phyloP scores from a whole-genome alignment of 2,797 vertebrate species.

The Acanthurus tractus region DNA sequence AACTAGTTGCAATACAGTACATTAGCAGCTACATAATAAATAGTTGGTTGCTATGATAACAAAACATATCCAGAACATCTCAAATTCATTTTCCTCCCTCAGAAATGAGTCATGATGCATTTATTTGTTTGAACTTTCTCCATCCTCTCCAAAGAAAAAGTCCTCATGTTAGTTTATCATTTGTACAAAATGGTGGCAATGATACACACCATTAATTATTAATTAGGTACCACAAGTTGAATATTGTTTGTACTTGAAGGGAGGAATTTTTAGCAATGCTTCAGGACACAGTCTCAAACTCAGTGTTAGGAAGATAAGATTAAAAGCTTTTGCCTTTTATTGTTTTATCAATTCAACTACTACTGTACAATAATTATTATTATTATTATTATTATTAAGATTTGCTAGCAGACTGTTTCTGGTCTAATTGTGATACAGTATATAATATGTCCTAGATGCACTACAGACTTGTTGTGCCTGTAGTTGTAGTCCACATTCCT shows the following conservation, averaged over 20 bases:
- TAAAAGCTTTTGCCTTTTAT: not conserved
- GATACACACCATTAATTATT: conserved; percentile 11
- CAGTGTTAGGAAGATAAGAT: not conserved
- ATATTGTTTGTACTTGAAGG: not conserved
- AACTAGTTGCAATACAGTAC: not conserved
- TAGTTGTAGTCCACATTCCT: conserved; percentile 15
- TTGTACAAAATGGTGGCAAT: conserved; percentile 25
- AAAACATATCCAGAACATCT: conserved; percentile 41
- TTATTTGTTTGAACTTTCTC: conserved; percentile 35
- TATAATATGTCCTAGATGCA: conserved; percentile 20
- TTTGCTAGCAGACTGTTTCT: conserved; percentile 7
- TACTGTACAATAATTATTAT: conserved; percentile 6
- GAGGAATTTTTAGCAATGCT: not conserved
- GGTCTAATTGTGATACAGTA: conserved; percentile 19
- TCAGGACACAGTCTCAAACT: conserved; percentile 9
- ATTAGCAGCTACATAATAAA: conserved; percentile 23
- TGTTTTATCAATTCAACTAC: not conserved
- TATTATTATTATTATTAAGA: not conserved
- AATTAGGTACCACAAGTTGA: conserved; percentile 23
- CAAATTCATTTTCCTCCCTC: conserved; percentile 41
- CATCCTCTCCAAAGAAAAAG: conserved; percentile 16
- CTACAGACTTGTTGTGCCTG: conserved; percentile 10
- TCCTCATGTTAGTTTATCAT: conserved; percentile 12
- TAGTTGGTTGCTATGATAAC: conserved; percentile 13
- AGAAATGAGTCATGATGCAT: conserved; percentile 39